Base-by-base conservation (phyloP, 2,888 invertebrate genomes). In the Globia sparganii region DNA sequence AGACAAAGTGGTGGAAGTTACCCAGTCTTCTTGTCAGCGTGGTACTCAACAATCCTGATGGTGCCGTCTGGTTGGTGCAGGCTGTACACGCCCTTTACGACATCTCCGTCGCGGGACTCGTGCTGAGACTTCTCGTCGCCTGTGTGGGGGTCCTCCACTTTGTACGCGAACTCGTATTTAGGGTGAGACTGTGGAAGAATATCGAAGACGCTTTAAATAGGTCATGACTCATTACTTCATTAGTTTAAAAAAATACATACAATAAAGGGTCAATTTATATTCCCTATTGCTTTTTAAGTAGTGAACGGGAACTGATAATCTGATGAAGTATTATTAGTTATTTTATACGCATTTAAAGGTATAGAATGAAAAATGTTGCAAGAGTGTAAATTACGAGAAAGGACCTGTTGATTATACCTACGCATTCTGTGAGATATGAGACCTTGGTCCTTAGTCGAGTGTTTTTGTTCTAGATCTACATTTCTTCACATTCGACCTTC, bases 1-100 rank as follows among this genome's bases (percentile, higher is more conserved):
- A 43, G 43, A 43, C 15, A 43, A 74, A 53, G 15, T 8, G 37
- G 18, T 56, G 31, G 67, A 46, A 64, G 92, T 75, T 11, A 85
- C 86, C 86, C 86, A 1, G 21, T 95, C 91, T 85, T 95, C 92
- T 85, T 82, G 85, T 96, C 96, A 18, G 96, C 95, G 81, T 91
- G 92, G 90, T 97, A 97, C 86, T 95, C 93, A 25, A 97, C 96
- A 49, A 94, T 95, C 84, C 96, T 93, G 78, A 96, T 86, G 83
- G 95, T 84, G 31, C 89, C 89, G 72, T 95, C 96, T 43, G 96
- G 93, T 85, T 97, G 95, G 83, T 96, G 94, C 73, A 97, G 91
- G 67, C 94, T 95, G 91, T 97, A 97, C 86, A 96, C 96, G 49
- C 97, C 97, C 90, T 96, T 95, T 75, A 97, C 97, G 64, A 94